Evolutionary conservation across 2,888 invertebrate species (phyloP).

Genomic region (Acanthosoma haemorrhoidale): DNA sequence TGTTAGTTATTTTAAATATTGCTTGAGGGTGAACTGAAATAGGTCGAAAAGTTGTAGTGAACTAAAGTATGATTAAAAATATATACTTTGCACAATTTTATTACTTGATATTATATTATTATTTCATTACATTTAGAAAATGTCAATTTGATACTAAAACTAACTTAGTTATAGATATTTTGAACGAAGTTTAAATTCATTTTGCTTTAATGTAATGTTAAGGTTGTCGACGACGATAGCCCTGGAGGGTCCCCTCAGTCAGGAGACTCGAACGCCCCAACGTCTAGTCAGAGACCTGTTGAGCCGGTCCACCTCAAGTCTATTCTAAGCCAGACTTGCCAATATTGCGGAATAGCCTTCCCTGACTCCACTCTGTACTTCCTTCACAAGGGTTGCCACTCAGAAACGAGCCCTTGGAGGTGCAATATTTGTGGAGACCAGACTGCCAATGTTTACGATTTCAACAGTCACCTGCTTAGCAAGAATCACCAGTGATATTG

Average conservation of each 20-base stretch:
- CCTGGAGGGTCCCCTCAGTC: constrained; percentile 73
- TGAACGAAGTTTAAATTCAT: no score
- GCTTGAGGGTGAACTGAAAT: no score
- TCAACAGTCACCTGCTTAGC: constrained; percentile 91
- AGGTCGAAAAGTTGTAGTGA: no score
- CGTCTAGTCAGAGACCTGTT: constrained; percentile 24
- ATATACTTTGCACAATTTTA: no score
- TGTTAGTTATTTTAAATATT: no score
- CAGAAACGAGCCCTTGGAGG: constrained; percentile 93
- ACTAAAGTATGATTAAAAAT: no score
- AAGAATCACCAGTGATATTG: constrained; percentile 69
- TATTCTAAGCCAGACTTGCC: constrained; percentile 54
- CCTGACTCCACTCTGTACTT: constrained; percentile 94
- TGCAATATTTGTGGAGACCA: constrained; percentile 96
- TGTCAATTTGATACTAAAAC: no score
- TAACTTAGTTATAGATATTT: no score
- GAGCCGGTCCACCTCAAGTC: constrained; percentile 8
- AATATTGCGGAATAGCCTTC: constrained; percentile 89
- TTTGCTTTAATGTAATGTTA: no score
- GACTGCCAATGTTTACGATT: constrained; percentile 92
- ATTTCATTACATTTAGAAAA: no score
- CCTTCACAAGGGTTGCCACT: constrained; percentile 96
- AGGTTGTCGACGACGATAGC: constrained; percentile 26
- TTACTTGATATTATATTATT: no score
- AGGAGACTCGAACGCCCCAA: constrained; percentile 63